phyloP scores from a whole-genome alignment of 2,888 invertebrate species.

The Nomada ruficornis region DNA sequence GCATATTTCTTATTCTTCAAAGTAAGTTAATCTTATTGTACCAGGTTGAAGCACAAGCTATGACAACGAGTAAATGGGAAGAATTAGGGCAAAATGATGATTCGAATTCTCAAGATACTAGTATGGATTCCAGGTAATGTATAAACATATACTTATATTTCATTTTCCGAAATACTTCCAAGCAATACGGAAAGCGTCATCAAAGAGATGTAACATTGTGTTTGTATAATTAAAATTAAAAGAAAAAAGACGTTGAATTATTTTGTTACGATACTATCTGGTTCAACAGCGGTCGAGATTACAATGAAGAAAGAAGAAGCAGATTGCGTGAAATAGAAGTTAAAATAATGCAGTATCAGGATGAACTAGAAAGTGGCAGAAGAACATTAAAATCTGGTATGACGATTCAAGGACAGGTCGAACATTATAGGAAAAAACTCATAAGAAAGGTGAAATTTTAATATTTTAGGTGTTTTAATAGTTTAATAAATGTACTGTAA shows the following conservation, averaged over 20 bases:
- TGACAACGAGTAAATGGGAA: constrained; percentile 96
- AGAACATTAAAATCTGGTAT: constrained; percentile 90
- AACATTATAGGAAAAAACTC: constrained; percentile 95
- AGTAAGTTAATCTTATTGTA: background rate
- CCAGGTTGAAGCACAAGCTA: constrained; percentile 90
- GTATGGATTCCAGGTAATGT: constrained; percentile 82
- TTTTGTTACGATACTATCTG: background rate
- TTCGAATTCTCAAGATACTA: constrained; percentile 84
- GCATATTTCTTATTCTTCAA: background rate
- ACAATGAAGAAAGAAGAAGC: constrained; percentile 89
- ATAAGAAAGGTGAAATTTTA: constrained; percentile 89
- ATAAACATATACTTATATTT: background rate
- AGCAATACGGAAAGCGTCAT: background rate
- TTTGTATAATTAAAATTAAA: background rate
- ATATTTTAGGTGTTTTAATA: constrained; percentile 19
- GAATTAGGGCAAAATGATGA: constrained; percentile 87
- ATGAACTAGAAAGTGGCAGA: constrained; percentile 95
- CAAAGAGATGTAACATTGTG: background rate
- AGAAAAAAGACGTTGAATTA: background rate
- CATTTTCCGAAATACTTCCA: too few species aligned
- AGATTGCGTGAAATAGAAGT: constrained; percentile 96
- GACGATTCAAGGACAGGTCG: constrained; percentile 92
- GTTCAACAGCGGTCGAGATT: constrained; percentile 84
- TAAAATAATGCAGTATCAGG: constrained; percentile 97
- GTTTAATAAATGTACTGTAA: background rate